Evolutionary conservation across 2,888 invertebrate species (phyloP).

Genomic region (Leptura quadrifasciata): DNA sequence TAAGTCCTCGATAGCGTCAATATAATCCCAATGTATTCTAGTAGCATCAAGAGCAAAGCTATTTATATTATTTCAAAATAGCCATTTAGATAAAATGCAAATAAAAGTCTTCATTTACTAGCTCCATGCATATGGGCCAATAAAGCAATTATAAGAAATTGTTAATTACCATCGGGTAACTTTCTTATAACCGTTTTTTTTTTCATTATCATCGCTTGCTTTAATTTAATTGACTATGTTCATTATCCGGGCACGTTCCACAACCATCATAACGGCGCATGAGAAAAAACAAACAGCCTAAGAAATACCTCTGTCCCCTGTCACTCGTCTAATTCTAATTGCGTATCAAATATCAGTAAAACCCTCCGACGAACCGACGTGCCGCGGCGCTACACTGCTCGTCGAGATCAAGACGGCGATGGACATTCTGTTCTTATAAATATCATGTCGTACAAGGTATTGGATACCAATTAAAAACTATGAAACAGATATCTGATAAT

Average conservation of each 20-base stretch:
- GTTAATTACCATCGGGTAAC: no score
- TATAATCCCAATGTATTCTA: no score
- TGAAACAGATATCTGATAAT: constrained; percentile 63
- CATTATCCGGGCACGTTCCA: neutral
- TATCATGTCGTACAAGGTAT: constrained; percentile 66
- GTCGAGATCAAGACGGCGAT: constrained; percentile 42
- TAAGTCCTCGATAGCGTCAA: no score
- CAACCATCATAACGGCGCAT: neutral
- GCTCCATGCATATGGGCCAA: no score
- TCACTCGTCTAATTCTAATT: constrained; percentile 51
- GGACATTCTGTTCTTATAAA: constrained; percentile 59
- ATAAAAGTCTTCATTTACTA: no score
- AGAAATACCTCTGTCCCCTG: constrained; percentile 36
- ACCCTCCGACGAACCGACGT: constrained; percentile 27
- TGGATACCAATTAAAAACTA: constrained; percentile 67
- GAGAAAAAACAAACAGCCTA: neutral
- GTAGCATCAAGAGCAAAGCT: no score
- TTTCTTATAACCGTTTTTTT: no score
- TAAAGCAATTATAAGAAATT: no score
- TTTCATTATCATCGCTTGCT: no score
- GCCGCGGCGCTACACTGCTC: constrained; percentile 19
- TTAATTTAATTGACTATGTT: no score
- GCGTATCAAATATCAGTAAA: constrained; percentile 53
- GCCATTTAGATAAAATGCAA: no score
- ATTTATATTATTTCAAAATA: no score